Percentiles rank a stretch among this genome's conserved stretches.
These are phyloP conservation scores for pig (Sus scrofa) DNA, from an alignment of 2,113 vertebrate species.

Conservation along the genomic window T2T-Sscrofa CM000819.6:18423001-18423500, in stretches of 20 bases:
- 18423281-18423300: not conserved
- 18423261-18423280: constrained; percentile 53
- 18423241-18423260: constrained; percentile 34
- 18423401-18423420: constrained; percentile 7
- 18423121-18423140: not conserved
- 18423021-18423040: not conserved
- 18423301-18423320: not conserved
- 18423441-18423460: constrained; percentile 57
- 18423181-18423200: not conserved
- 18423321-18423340: not conserved
- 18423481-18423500: constrained; percentile 55
- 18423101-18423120: not conserved
- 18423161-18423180: not conserved
- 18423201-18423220: not conserved
- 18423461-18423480: constrained; percentile 61
- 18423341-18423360: not conserved
- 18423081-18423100: constrained; percentile 24
- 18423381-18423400: not conserved
- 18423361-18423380: not conserved
- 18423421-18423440: constrained; percentile 56
- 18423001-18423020: not conserved
- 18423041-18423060: not conserved
- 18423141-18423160: not conserved
- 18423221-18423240: not conserved
- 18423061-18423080: constrained; percentile 68